Evolutionary conservation across 2,113 vertebrate species (phyloP), one percentile per base, ranked within the genome.

Genomic region (Oryzias celebensis): DNA sequence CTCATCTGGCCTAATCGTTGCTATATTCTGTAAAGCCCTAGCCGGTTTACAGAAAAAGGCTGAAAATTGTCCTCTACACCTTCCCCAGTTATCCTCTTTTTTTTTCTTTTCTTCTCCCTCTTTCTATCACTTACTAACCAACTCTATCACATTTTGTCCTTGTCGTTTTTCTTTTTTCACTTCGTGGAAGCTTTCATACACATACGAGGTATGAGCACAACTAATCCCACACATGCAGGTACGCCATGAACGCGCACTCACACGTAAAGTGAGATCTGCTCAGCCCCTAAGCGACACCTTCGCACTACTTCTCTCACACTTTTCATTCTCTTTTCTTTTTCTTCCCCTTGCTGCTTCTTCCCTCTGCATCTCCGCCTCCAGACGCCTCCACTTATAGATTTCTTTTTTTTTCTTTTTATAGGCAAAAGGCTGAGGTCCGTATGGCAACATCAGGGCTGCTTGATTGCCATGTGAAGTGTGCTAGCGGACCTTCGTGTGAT

Each of bases 371-470:
- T 90, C 82, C 79, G 68, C 86, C 80, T 69, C 78, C 80, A 58
- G 45, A 73, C 78, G 64, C 86, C 83, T 84, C 68, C 83, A 68
- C 78, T 71, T 83, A 88, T 85, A 77, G 84, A 87, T 84, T 69
- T 68, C 1, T 70, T 72, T 83, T 80, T 86, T 88, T 87, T 87
- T 83, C 81, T 86, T 88, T 88, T 87, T 84, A 88, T 85, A 84
- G 85, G 75, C 68, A 73, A 74, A 68, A 75, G 75, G 62, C 62
- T 76, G 78, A 36, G 8, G 80, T 88, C 85, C 87, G 81, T 78
- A 89, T 85, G 78, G 84, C 69, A 87, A 81, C 82, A 69, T 83
- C 75, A 64, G 74, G 78, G 80, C 78, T 86, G 85, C 83, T 36
- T 88, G 87, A 90, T 88, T 88, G 85, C 84, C 80, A 85, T 80